A percentile compares a stretch with the other conserved stretches of the same genome.
Conservation (phyloP, 2,113 vertebrate species). For the Psilopsiagon aurifrons region DNA sequence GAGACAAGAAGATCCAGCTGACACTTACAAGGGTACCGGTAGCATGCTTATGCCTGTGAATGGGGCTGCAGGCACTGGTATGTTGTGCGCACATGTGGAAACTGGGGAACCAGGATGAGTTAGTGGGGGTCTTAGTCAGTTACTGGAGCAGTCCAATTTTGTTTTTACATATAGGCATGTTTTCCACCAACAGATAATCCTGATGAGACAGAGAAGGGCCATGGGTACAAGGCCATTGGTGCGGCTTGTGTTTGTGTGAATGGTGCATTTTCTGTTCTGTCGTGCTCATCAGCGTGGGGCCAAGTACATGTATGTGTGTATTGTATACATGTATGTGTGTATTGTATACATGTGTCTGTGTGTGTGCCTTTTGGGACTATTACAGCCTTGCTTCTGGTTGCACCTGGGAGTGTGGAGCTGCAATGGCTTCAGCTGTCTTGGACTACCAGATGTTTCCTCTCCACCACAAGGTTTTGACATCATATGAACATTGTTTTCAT, state of each 20-base stretch:
- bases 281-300: background rate
- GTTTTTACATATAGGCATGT: fast-evolving
- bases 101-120: no score
- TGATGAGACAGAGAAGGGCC: background rate
- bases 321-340: fast-evolving
- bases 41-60: background rate
- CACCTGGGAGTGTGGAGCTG: background rate
- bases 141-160: background rate
- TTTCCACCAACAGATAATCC: background rate
- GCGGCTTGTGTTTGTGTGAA: background rate
- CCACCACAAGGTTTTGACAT: background rate
- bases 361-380: background rate
- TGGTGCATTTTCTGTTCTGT: background rate
- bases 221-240: background rate
- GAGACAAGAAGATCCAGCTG: background rate
- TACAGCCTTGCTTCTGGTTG: background rate
- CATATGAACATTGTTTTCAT: background rate
- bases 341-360: background rate
- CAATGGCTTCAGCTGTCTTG: background rate
- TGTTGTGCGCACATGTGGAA: background rate
- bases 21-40: background rate
- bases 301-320: no score
- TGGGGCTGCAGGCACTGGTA: background rate
- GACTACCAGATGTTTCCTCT: background rate
- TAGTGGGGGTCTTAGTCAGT: background rate